phyloP scores from a whole-genome alignment of 2,888 invertebrate genomes.

The Argyresthia goedartella region DNA sequence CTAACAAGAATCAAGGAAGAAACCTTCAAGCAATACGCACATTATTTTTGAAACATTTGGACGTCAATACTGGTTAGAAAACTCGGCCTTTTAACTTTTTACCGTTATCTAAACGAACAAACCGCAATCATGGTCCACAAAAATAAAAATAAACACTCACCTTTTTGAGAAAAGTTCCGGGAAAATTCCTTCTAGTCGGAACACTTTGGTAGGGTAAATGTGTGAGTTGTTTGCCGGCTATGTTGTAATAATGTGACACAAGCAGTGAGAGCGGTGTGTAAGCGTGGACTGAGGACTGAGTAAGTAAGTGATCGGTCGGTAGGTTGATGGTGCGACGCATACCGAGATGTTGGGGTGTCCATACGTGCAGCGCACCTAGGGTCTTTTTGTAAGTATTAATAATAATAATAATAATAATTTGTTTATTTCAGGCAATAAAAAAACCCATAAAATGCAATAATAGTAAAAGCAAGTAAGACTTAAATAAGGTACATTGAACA shows the following conservation, averaged over 20 bases:
- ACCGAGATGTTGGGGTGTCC: conserved; percentile 14
- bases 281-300: background rate
- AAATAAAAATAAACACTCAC: background rate
- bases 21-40: too few relatives aligned
- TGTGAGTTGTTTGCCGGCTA: background rate
- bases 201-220: background rate
- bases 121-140: background rate
- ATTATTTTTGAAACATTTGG: too few relatives aligned
- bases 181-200: background rate
- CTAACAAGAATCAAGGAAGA: too few relatives aligned
- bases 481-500: too few relatives aligned
- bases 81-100: background rate
- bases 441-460: too few relatives aligned
- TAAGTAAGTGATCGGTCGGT: background rate
- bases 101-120: background rate
- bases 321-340: conserved; percentile 11
- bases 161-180: background rate
- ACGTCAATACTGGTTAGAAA: too few relatives aligned
- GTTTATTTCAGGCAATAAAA: too few relatives aligned
- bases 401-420: too few relatives aligned
- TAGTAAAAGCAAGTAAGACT: too few relatives aligned
- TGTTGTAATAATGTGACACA: background rate
- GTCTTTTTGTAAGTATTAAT: background rate
- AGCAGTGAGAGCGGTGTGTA: background rate
- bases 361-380: conserved; percentile 1